Conservation (phyloP, 2,113 vertebrate species). For the Cnemophilus loriae region DNA sequence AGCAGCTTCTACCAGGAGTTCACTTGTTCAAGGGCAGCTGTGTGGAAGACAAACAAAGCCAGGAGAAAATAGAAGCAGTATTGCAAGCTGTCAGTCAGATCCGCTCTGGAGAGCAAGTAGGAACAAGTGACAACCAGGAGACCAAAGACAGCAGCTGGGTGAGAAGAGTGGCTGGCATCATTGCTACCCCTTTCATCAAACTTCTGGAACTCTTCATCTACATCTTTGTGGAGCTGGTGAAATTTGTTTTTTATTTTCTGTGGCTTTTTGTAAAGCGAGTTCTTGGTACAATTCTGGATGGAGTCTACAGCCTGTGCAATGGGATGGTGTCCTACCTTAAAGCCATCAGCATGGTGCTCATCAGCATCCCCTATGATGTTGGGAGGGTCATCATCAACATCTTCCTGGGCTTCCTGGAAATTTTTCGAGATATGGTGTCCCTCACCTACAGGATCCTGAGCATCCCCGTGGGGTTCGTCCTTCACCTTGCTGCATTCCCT, state of each 20-base stretch:
- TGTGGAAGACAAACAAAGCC: conserved; percentile 41
- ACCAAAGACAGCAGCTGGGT: neutral
- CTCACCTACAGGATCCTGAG: conserved; percentile 63
- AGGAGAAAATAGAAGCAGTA: conserved; percentile 57
- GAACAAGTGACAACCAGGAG: neutral
- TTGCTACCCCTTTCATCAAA: conserved; percentile 63
- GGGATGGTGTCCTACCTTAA: conserved; percentile 60
- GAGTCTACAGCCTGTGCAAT: conserved; percentile 45
- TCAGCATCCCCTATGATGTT: conserved; percentile 70
- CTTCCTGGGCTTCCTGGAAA: conserved; percentile 62
- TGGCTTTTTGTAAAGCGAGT: conserved; percentile 56
- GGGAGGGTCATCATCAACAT: conserved; percentile 63
- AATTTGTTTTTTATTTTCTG: conserved; percentile 43
- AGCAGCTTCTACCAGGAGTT: conserved; percentile 49
- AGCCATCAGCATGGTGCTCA: conserved; percentile 63
- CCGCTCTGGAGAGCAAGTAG: conserved; percentile 38
- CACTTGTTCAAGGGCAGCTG: conserved; percentile 70
- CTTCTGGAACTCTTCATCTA: conserved; percentile 65
- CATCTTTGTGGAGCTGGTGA: conserved; percentile 54
- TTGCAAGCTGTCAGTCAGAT: conserved; percentile 60
- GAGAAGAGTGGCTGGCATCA: conserved; percentile 31
- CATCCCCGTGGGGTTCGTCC: conserved; percentile 59
- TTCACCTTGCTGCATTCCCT: conserved; percentile 74
- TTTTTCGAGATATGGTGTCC: conserved; percentile 60
- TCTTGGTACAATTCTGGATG: conserved; percentile 2